Conservation (phyloP, 2,888 invertebrate species). For the Agrilus biguttatus region DNA sequence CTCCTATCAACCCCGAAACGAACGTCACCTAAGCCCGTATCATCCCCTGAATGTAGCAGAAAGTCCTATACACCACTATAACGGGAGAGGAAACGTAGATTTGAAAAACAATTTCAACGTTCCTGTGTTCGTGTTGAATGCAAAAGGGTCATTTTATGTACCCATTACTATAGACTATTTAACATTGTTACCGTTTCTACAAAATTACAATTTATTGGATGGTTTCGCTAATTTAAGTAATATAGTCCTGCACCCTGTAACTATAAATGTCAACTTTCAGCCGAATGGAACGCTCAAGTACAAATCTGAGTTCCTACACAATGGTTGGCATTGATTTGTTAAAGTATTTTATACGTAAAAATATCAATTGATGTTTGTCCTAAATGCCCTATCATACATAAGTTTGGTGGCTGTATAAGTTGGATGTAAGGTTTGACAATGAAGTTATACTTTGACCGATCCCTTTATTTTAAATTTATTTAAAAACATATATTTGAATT, state of each 20-base stretch:
- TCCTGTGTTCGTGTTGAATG: constrained; percentile 81
- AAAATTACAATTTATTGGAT: constrained; percentile 42
- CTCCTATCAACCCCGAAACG: constrained; percentile 3
- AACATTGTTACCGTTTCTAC: constrained; percentile 53
- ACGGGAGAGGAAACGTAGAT: constrained; percentile 2
- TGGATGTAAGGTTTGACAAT: too few species aligned
- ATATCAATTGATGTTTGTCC: too few species aligned
- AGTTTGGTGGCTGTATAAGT: too few species aligned
- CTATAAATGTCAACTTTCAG: constrained; percentile 74
- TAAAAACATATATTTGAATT: too few species aligned
- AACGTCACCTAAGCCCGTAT: not conserved
- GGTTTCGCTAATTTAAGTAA: constrained; percentile 38
- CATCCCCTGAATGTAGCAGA: not conserved
- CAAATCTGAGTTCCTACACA: constrained; percentile 3
- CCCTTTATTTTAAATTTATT: too few species aligned
- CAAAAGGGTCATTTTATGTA: constrained; percentile 79
- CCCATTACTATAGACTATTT: constrained; percentile 70
- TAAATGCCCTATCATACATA: too few species aligned
- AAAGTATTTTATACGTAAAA: too few species aligned
- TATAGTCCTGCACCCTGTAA: constrained; percentile 68
- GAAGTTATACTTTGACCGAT: too few species aligned
- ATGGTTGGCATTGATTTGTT: constrained; percentile 4
- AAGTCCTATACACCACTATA: not conserved
- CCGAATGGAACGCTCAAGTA: constrained; percentile 10
- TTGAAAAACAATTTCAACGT: constrained; percentile 39